These are phyloP conservation scores for Onychorhynchus coronatus DNA, from an alignment of 2,113 vertebrate genomes.

Conservation along the genomic window DNA sequence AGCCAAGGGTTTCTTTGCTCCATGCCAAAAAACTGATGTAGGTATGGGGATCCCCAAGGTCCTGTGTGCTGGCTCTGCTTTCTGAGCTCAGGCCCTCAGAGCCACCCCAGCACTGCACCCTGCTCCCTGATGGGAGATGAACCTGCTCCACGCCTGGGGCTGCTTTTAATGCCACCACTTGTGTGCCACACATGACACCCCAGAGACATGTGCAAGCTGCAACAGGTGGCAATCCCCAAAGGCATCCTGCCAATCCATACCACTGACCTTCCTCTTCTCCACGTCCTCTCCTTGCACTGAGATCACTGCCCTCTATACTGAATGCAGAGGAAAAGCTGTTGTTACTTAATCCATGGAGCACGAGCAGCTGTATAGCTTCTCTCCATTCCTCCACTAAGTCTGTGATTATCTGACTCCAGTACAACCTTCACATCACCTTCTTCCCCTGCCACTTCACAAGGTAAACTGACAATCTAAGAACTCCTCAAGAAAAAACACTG, in stretches of 20 bases:
- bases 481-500: not conserved
- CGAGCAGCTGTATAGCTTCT: not conserved
- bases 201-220: not conserved
- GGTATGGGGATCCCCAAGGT: not conserved
- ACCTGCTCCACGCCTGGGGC: not conserved
- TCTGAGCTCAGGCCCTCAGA: not conserved
- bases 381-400: not conserved
- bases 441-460: not conserved
- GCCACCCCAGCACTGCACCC: not conserved
- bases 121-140: not conserved
- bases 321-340: not conserved
- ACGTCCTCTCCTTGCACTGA: not conserved
- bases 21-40: not conserved
- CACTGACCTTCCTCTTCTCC: not conserved
- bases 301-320: not conserved
- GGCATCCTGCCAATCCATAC: constrained; percentile 10
- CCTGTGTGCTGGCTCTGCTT: not conserved
- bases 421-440: not conserved
- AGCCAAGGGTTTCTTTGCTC: not conserved
- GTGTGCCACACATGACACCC: not conserved
- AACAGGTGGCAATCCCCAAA: not conserved
- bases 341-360: constrained; percentile 7
- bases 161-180: not conserved
- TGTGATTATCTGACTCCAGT: not conserved
- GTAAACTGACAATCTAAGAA: not conserved